Percentiles rank a stretch among this genome's conserved stretches.
Evolutionary conservation across 2,888 invertebrate species (phyloP).

Genomic region (Eustalomyia histrio): DNA sequence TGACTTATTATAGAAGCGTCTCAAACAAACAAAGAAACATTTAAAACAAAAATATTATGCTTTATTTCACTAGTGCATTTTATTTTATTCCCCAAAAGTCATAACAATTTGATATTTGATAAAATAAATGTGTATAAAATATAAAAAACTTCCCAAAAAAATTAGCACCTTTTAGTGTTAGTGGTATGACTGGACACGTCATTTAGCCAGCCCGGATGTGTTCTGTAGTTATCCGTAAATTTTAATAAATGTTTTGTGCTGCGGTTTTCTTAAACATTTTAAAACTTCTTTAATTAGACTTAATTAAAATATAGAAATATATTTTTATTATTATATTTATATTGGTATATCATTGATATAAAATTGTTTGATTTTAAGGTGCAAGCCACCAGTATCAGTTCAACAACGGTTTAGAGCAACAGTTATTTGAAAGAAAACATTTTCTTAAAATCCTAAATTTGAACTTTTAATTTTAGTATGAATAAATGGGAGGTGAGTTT

Average conservation of each 20-base stretch:
- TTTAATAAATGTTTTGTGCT: constrained; percentile 68
- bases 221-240: constrained; percentile 68
- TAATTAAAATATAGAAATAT: constrained; percentile 69
- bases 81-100: constrained; percentile 39
- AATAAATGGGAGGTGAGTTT: constrained; percentile 73
- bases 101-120: constrained; percentile 67
- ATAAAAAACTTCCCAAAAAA: constrained; percentile 50
- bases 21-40: background rate
- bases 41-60: background rate
- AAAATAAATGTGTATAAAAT: constrained; percentile 53
- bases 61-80: background rate
- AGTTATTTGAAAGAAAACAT: background rate
- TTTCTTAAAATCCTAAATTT: constrained; percentile 5
- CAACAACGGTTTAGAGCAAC: background rate
- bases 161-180: constrained; percentile 70
- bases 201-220: constrained; percentile 47
- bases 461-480: constrained; percentile 67
- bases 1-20: background rate
- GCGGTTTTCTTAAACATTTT: background rate
- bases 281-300: constrained; percentile 73
- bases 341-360: constrained; percentile 33
- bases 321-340: constrained; percentile 13
- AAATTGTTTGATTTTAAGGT: constrained; percentile 48
- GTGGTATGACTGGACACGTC: constrained; percentile 17
- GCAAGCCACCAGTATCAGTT: constrained; percentile 39